Conservation (phyloP, 2,888 invertebrate species). For the Dynastes grantii region DNA sequence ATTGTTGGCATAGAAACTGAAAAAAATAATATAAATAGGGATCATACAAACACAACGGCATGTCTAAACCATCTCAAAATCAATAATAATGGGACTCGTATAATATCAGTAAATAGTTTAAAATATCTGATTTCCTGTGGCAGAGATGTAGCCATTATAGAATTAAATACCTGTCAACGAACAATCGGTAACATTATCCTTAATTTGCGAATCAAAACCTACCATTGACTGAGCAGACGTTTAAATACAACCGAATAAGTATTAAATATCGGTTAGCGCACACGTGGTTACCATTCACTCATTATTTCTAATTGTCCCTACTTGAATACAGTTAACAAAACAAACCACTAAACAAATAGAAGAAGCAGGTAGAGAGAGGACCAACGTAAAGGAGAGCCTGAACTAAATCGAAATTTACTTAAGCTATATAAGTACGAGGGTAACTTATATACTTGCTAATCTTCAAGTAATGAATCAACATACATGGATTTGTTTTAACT, state of each 20-base stretch:
- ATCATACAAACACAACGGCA: not conserved
- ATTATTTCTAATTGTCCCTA: conserved; percentile 55
- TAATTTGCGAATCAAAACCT: conserved; percentile 57
- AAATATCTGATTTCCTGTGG: conserved; percentile 47
- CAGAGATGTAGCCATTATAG: conserved; percentile 50
- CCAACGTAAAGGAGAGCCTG: conserved; percentile 31
- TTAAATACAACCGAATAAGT: conserved; percentile 55
- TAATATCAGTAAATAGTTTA: conserved; percentile 23
- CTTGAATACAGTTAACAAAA: conserved; percentile 58
- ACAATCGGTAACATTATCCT: conserved; percentile 57
- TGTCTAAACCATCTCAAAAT: not conserved
- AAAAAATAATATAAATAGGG: not conserved
- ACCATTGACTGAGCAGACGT: conserved; percentile 57
- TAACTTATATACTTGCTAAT: conserved; percentile 6
- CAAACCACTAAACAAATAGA: conserved; percentile 56
- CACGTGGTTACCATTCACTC: conserved; percentile 58
- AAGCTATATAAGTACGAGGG: conserved; percentile 11
- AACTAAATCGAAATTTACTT: conserved; percentile 27
- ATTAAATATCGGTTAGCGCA: conserved; percentile 58
- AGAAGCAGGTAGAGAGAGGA: conserved; percentile 38
- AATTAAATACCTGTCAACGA: conserved; percentile 49
- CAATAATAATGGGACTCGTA: not conserved
- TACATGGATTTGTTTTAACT: too few relatives aligned
- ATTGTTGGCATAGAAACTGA: too few relatives aligned
- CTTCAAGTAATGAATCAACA: not conserved